A percentile compares a stretch with the other conserved stretches of the same genome.
Conservation (phyloP, 2,888 invertebrate species). For the Himalopsyche anomala region DNA sequence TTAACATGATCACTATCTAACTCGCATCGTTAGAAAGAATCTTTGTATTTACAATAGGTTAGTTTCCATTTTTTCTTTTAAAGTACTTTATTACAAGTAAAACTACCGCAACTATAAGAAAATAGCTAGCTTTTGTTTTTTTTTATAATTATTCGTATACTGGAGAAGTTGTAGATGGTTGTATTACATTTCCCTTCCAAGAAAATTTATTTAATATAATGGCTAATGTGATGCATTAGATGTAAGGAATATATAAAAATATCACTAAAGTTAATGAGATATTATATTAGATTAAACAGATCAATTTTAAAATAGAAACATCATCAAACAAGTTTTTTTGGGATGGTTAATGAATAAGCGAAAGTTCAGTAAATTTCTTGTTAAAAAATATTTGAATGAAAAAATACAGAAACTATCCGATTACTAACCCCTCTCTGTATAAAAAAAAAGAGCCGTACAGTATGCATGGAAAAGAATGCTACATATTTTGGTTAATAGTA, state of each 20-base stretch:
- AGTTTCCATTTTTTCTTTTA: constrained; percentile 14
- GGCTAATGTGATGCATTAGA: no score
- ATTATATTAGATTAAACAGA: not conserved
- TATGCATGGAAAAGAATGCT: not conserved
- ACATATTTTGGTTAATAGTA: no score
- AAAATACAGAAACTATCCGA: constrained; percentile 37
- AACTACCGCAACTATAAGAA: not conserved
- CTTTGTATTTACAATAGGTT: constrained; percentile 3
- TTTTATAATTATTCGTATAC: no score
- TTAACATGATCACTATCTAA: constrained; percentile 9
- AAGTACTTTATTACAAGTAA: constrained; percentile 19
- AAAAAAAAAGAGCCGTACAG: not conserved
- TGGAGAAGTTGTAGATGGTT: no score
- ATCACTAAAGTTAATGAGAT: not conserved
- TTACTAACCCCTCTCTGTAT: not conserved
- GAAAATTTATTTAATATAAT: no score
- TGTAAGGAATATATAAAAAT: not conserved
- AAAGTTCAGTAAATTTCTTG: constrained; percentile 17
- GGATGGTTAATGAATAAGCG: not conserved
- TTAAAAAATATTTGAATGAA: constrained; percentile 35
- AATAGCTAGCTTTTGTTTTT: no score
- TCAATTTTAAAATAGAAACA: not conserved
- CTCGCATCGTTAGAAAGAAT: not conserved
- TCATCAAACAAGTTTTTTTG: not conserved
- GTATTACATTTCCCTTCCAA: no score